phyloP scores from a whole-genome alignment of 2,888 invertebrate species.

The Drosophila nr. fundita region DNA sequence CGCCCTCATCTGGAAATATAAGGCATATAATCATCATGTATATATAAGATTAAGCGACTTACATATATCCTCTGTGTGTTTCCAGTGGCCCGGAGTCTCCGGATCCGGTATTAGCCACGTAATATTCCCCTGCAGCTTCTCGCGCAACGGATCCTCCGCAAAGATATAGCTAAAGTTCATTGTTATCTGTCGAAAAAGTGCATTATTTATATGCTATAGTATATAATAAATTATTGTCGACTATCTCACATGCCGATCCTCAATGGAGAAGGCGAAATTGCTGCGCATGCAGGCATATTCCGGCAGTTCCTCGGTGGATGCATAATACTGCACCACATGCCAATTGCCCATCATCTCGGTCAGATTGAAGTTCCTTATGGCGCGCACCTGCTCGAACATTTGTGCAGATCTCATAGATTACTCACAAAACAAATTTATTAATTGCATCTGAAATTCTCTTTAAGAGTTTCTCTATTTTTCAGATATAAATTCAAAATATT shows the following conservation, averaged over 20 bases:
- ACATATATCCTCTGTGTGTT: slow-evolving; percentile 94
- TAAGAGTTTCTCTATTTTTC: not conserved
- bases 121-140: slow-evolving; percentile 92
- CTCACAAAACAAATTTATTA: not conserved
- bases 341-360: slow-evolving; percentile 92
- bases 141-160: slow-evolving; percentile 92
- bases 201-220: not conserved
- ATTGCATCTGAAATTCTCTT: not conserved
- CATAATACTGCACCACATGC: slow-evolving; percentile 95
- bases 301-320: slow-evolving; percentile 94
- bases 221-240: not conserved
- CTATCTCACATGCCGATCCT: slow-evolving; percentile 83
- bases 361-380: slow-evolving; percentile 92
- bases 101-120: slow-evolving; percentile 93
- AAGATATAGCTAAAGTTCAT: slow-evolving; percentile 96
- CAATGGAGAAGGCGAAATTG: slow-evolving; percentile 82
- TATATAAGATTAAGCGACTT: slow-evolving; percentile 76
- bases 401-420: not conserved
- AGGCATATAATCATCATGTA: not conserved
- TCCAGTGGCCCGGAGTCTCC: slow-evolving; percentile 92
- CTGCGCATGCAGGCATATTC: slow-evolving; percentile 94
- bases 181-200: slow-evolving; percentile 87
- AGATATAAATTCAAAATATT: not conserved
- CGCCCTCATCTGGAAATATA: slow-evolving; percentile 89
- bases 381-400: slow-evolving; percentile 88